Base-by-base conservation (phyloP, 2,888 invertebrate genomes). In the Adineta ricciae region DNA sequence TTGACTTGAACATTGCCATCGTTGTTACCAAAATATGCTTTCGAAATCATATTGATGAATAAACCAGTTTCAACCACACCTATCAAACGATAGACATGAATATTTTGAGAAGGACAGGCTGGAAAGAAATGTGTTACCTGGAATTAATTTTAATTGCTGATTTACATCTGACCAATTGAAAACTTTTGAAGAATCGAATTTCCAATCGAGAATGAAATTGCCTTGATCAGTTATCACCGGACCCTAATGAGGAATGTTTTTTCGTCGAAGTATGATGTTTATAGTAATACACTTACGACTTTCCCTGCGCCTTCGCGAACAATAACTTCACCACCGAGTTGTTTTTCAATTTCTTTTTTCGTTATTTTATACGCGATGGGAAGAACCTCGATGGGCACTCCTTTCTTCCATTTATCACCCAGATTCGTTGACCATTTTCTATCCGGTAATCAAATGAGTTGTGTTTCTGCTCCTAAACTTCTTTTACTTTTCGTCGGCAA, bases 141-240 rank as follows among this genome's bases (percentile, higher is more conserved):
- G 96, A 88, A 96, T 95, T 91, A 94, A 91, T 87, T 93, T 93
- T 78, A 98, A 88, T 82, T 88, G 87, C 19, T 87, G 88, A 87
- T 91, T 89, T 1, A 91, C 88, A 36, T 88, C 86, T 3, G 87
- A 84, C 92, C 92, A 92, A 56, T 88, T 87, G 16, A 82, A 83
- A n/a, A 87, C 41, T 38, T 84, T 73, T 19, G 90, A 87, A 93
- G 88, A 41, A 52, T 85, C 73, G 49, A 85, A 85, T 38, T 93
- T 92, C 97, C 98, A 99, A 90, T 99, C 98, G 24, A 99, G 90
- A 86, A 99, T 94, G 89, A 99, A 97, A 91, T 98, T 98, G 0
- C 97, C 96, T 92, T 97, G 98, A 89, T 99, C 99, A 0, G 99
- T 98, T 1, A 99, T 94, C 83, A 97, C 94, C 24, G 99, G 99